Percentiles rank a stretch among this genome's conserved stretches.
Evolutionary conservation across 2,888 invertebrate genomes (phyloP).

Genomic region (Germaria angustata): DNA sequence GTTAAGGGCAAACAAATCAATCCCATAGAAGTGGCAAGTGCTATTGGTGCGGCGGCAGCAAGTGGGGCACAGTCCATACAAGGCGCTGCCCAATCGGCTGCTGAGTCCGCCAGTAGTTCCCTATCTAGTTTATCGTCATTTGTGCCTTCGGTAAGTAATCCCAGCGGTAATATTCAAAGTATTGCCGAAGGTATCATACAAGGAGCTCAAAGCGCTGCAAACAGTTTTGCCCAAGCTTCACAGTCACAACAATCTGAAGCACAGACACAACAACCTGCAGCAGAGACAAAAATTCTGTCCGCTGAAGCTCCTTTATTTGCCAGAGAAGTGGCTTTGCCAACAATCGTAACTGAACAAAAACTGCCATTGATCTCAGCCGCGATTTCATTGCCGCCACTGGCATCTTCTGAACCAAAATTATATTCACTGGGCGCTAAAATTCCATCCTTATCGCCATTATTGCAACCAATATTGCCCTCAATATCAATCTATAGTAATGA

Average conservation of each 20-base stretch:
- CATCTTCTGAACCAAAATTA: conserved; percentile 17
- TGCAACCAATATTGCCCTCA: conserved; percentile 60
- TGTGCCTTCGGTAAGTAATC: conserved; percentile 12
- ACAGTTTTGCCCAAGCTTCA: not conserved
- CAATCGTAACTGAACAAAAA: conserved; percentile 29
- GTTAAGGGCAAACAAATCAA: conserved; percentile 26
- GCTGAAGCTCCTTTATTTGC: conserved; percentile 19
- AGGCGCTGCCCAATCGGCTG: not conserved
- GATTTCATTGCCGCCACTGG: not conserved
- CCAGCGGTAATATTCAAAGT: not conserved
- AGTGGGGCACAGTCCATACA: conserved; percentile 16
- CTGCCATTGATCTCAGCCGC: conserved; percentile 17
- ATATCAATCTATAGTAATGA: conserved; percentile 71
- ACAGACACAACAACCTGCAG: not conserved
- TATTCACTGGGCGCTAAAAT: conserved; percentile 24
- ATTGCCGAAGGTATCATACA: conserved; percentile 14
- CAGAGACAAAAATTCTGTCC: conserved; percentile 1
- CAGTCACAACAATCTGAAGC: not conserved
- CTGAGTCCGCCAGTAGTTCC: conserved; percentile 2
- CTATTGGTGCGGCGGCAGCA: not conserved
- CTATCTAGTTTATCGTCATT: not conserved
- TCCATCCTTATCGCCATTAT: conserved; percentile 20
- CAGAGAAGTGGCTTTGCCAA: conserved; percentile 3
- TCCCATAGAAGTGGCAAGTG: not conserved
- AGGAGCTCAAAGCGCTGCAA: conserved; percentile 14